A percentile compares a stretch with the other conserved stretches of the same genome.
Evolutionary conservation across 2,888 invertebrate genomes (phyloP).

Genomic region (Spodoptera littoralis): DNA sequence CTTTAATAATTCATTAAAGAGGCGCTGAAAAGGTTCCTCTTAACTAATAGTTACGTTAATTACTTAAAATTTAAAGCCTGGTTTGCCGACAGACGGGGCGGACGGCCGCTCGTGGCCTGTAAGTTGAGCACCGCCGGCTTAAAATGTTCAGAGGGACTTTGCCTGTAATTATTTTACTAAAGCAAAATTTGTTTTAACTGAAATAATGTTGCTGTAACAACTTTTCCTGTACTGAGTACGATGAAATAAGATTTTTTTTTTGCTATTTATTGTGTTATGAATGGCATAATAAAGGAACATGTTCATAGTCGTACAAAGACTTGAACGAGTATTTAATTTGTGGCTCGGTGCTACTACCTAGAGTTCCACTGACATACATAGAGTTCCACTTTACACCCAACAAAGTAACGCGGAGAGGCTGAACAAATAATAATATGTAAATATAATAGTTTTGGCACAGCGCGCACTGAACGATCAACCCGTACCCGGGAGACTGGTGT

Average conservation of each 20-base stretch:
- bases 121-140: conserved; percentile 30
- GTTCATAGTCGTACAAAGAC: conserved; percentile 2
- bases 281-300: too few relatives aligned
- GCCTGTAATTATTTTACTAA: conserved; percentile 22
- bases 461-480: conserved; percentile 21
- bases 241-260: background rate
- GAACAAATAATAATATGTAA: conserved; percentile 54
- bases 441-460: conserved; percentile 51
- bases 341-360: conserved; percentile 42
- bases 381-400: conserved; percentile 22
- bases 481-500: conserved; percentile 24
- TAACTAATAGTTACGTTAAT: conserved; percentile 30
- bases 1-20: conserved; percentile 16
- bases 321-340: conserved; percentile 22
- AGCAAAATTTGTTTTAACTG: conserved; percentile 22
- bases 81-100: conserved; percentile 21
- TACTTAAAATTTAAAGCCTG: conserved; percentile 26
- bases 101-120: conserved; percentile 1
- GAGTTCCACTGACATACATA: conserved; percentile 52
- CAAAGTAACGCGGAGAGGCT: conserved; percentile 40
- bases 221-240: conserved; percentile 1
- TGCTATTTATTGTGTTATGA: background rate
- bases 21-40: conserved; percentile 12
- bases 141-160: conserved; percentile 23
- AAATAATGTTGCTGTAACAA: conserved; percentile 9